phyloP scores from a whole-genome alignment of 2,888 invertebrate genomes.

The Pardosa pseudoannulata region DNA sequence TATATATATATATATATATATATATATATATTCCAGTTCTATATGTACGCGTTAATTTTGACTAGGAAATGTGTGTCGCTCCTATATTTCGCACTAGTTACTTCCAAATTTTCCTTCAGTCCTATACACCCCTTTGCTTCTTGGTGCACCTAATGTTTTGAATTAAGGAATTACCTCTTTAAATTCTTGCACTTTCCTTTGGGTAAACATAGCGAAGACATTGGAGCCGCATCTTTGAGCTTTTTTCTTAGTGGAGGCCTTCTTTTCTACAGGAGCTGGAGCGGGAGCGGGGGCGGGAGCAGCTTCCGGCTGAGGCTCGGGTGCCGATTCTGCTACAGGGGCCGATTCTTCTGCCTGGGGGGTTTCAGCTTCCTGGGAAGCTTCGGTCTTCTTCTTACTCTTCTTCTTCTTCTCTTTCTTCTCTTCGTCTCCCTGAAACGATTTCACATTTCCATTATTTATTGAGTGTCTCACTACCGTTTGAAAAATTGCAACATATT shows the following conservation, averaged over 20 bases:
- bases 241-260: constrained; percentile 81
- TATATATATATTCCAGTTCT: too few species aligned
- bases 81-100: too few species aligned
- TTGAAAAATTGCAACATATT: too few species aligned
- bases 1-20: too few species aligned
- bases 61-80: too few species aligned
- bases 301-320: constrained; percentile 13
- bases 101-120: too few species aligned
- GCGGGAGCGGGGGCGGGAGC: constrained; percentile 37
- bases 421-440: constrained; percentile 89
- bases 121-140: too few species aligned
- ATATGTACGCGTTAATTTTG: too few species aligned
- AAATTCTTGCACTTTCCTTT: constrained; percentile 96
- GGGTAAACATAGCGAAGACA: constrained; percentile 98
- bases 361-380: constrained; percentile 80
- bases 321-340: constrained; percentile 7
- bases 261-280: constrained; percentile 53
- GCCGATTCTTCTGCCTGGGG: constrained; percentile 75
- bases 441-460: too few species aligned
- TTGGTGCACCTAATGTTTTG: too few species aligned
- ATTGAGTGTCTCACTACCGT: too few species aligned
- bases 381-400: constrained; percentile 72
- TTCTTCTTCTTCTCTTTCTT: constrained; percentile 90
- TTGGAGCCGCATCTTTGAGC: constrained; percentile 86
- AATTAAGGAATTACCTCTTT: constrained; percentile 86